Percentiles rank a stretch among this genome's conserved stretches.
phyloP scores from a whole-genome alignment of 2,888 invertebrate species.

The Hirtodrosophila alboralis region DNA sequence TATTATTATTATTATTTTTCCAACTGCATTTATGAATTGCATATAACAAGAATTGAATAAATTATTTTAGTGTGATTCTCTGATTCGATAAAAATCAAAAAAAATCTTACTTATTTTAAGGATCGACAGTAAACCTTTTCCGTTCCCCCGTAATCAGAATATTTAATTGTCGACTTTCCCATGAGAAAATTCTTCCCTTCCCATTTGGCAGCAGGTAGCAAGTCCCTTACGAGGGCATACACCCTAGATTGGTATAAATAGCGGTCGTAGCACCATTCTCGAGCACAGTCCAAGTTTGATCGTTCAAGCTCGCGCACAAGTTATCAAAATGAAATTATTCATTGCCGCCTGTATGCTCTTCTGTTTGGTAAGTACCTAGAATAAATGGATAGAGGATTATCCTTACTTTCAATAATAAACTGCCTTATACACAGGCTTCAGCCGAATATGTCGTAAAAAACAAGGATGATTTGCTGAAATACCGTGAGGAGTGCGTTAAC shows the following conservation, averaged over 20 bases:
- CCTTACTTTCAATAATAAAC: background rate
- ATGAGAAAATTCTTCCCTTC: background rate
- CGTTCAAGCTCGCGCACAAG: slow-evolving; percentile 14
- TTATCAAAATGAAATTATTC: slow-evolving; percentile 64
- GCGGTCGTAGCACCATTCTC: slow-evolving; percentile 2
- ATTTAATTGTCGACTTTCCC: background rate
- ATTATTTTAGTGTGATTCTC: no score
- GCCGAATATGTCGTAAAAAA: slow-evolving; percentile 79
- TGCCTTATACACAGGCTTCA: slow-evolving; percentile 42
- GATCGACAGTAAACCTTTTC: no score
- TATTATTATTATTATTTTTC: no score
- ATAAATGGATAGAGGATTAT: background rate
- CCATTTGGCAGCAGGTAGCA: slow-evolving; percentile 35
- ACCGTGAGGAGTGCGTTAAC: slow-evolving; percentile 76
- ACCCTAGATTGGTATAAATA: slow-evolving; percentile 59
- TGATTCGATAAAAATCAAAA: no score
- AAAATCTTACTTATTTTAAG: no score
- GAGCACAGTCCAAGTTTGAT: slow-evolving; percentile 47
- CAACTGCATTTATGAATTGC: no score
- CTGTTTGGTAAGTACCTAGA: slow-evolving; percentile 60
- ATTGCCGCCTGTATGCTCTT: slow-evolving; percentile 61
- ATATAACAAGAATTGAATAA: no score
- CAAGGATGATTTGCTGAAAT: slow-evolving; percentile 69
- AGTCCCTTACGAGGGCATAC: slow-evolving; percentile 7
- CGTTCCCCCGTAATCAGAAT: background rate